A percentile compares a stretch with the other conserved stretches of the same genome.
phyloP scores from a whole-genome alignment of 1,140 invertebrate genomes.

The Heliconius eleuchia region DNA sequence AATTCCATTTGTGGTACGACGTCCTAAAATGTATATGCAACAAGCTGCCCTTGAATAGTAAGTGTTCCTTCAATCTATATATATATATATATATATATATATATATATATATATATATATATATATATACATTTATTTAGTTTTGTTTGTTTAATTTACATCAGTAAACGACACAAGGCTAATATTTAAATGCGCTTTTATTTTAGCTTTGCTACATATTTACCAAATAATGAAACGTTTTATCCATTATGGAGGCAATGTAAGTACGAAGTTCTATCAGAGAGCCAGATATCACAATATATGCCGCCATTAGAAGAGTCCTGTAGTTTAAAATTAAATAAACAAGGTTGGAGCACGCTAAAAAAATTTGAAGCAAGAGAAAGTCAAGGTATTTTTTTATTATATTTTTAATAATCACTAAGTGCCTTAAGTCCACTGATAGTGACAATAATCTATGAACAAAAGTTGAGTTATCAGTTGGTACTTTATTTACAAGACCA shows the following conservation, averaged over 20 bases:
- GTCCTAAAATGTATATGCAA: slow-evolving; percentile 43
- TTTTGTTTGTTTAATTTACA: slow-evolving; percentile 2
- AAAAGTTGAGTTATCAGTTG: too few species aligned
- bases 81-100: too few species aligned
- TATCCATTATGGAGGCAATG: slow-evolving; percentile 52
- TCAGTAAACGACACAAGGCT: background rate
- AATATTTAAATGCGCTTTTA: slow-evolving; percentile 8
- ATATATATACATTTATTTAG: too few species aligned
- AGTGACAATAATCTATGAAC: too few species aligned
- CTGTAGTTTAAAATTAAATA: slow-evolving; percentile 52
- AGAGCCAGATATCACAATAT: slow-evolving; percentile 46
- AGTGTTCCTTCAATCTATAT: slow-evolving; percentile 34
- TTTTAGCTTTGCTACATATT: slow-evolving; percentile 51
- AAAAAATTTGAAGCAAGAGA: slow-evolving; percentile 51
- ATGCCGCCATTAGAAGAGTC: slow-evolving; percentile 59
- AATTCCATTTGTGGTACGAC: slow-evolving; percentile 49
- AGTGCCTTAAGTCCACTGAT: too few species aligned
- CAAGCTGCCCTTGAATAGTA: slow-evolving; percentile 53
- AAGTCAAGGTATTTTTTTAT: slow-evolving; percentile 39
- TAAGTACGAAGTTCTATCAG: slow-evolving; percentile 40
- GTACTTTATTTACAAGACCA: too few species aligned
- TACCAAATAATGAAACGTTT: slow-evolving; percentile 48
- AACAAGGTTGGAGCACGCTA: slow-evolving; percentile 49
- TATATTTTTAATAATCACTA: background rate
- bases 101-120: background rate